Percentiles rank a stretch among this genome's conserved stretches.
phyloP scores from a whole-genome alignment of 2,888 invertebrate genomes.

The Ectobius pallidus region DNA sequence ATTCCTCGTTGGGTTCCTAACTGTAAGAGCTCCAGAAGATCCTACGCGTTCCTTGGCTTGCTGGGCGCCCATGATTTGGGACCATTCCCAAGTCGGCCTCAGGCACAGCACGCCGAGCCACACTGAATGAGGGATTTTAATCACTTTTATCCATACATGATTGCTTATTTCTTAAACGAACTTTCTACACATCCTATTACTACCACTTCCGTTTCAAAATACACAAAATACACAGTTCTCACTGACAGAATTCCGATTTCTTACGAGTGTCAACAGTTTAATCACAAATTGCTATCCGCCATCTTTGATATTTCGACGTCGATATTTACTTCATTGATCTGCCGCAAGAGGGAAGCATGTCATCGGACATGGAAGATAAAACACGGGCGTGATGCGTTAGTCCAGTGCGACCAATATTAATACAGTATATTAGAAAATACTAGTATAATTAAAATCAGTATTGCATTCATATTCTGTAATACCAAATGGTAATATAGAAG shows the following conservation, averaged over 20 bases:
- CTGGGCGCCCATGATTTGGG: conserved; percentile 85
- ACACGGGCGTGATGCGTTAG: neutral
- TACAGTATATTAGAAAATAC: no score
- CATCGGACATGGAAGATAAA: neutral
- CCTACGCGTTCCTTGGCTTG: conserved; percentile 89
- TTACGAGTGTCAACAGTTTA: conserved; percentile 38
- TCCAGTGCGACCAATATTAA: neutral
- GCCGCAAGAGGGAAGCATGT: conserved; percentile 41
- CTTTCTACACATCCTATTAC: neutral
- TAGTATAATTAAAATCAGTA: no score
- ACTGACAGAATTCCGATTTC: conserved; percentile 42
- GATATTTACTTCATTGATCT: conserved; percentile 57
- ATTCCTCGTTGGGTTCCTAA: conserved; percentile 56
- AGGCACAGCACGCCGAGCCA: conserved; percentile 50
- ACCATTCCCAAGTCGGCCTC: conserved; percentile 49
- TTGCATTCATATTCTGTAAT: no score
- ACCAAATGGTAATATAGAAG: no score
- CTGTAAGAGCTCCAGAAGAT: conserved; percentile 64
- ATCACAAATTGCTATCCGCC: conserved; percentile 52
- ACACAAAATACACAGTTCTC: conserved; percentile 16
- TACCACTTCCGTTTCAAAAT: conserved; percentile 1
- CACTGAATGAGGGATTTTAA: conserved; percentile 50
- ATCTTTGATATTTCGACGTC: conserved; percentile 62
- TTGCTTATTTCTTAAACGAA: conserved; percentile 31
- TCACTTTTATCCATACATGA: conserved; percentile 41